Conservation (phyloP, 2,797 vertebrate species). For the Macropus fuliginosus region DNA sequence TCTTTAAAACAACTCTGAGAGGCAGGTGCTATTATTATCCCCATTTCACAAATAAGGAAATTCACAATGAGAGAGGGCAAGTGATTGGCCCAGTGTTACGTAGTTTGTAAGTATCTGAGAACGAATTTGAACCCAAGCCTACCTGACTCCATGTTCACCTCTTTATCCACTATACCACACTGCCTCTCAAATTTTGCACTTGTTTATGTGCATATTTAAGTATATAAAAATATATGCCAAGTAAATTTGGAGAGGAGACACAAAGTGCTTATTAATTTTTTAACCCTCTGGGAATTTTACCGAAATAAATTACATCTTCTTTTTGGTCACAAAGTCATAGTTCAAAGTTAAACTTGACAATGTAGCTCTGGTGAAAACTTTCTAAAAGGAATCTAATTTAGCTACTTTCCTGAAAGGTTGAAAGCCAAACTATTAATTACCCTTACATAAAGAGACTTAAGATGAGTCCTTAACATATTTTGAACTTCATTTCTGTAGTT, state of each 20-base stretch:
- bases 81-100: background rate
- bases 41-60: background rate
- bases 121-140: background rate
- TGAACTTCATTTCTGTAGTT: conserved; percentile 52
- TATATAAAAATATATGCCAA: background rate
- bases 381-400: background rate
- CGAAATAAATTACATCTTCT: background rate
- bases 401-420: background rate
- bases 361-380: conserved; percentile 12
- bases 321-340: background rate
- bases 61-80: background rate
- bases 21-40: background rate
- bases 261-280: background rate
- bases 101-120: background rate
- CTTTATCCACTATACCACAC: background rate
- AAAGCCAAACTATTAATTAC: conserved; percentile 30
- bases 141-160: background rate
- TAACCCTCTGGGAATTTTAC: background rate
- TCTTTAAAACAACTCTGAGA: background rate
- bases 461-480: conserved; percentile 6
- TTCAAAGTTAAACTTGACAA: conserved; percentile 13
- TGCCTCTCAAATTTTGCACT: background rate
- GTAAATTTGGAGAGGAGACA: background rate
- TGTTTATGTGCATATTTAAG: background rate
- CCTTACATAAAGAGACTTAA: conserved; percentile 28